Percentiles rank a stretch among this genome's conserved stretches.
These are phyloP conservation scores for Epizoanthus illoricatus DNA, from an alignment of 92 coral and sea anemone species.

Conservation along the genomic window DNA sequence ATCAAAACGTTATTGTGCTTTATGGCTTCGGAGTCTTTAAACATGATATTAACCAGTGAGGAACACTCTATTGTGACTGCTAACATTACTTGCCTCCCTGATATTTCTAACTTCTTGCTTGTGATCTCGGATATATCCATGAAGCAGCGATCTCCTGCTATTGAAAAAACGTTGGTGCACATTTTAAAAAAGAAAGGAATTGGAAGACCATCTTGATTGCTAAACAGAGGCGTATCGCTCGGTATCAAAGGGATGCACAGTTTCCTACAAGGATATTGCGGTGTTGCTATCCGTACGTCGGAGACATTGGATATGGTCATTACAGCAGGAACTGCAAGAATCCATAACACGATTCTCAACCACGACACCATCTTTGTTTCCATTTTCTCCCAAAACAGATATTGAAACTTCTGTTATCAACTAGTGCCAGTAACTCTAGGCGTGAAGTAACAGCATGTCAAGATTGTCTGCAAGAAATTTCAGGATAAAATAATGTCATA, in stretches of 20 bases:
- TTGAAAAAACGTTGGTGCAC: not conserved
- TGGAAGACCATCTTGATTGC: not conserved
- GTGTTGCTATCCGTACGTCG: not conserved
- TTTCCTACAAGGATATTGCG: not conserved
- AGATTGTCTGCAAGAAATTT: too few species aligned
- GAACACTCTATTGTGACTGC: not conserved
- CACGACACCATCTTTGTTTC: not conserved
- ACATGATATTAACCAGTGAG: not conserved
- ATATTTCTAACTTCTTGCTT: not conserved
- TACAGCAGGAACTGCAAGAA: not conserved
- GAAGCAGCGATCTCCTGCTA: not conserved
- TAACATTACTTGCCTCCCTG: not conserved
- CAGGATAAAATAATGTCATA: too few species aligned
- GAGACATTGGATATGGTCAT: not conserved
- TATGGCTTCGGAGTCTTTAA: conserved; percentile 42
- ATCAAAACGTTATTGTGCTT: conserved; percentile 54
- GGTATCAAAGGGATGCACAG: not conserved
- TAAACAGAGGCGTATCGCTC: not conserved
- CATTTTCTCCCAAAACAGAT: not conserved
- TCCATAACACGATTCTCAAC: not conserved
- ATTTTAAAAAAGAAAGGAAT: not conserved
- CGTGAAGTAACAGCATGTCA: too few species aligned
- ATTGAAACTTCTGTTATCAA: too few species aligned
- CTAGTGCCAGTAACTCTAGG: too few species aligned
- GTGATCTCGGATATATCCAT: conserved; percentile 3